Evolutionary conservation across 2,113 vertebrate species (phyloP), one percentile per base, ranked within the genome.

Genomic region (Paralichthys olivaceus): DNA sequence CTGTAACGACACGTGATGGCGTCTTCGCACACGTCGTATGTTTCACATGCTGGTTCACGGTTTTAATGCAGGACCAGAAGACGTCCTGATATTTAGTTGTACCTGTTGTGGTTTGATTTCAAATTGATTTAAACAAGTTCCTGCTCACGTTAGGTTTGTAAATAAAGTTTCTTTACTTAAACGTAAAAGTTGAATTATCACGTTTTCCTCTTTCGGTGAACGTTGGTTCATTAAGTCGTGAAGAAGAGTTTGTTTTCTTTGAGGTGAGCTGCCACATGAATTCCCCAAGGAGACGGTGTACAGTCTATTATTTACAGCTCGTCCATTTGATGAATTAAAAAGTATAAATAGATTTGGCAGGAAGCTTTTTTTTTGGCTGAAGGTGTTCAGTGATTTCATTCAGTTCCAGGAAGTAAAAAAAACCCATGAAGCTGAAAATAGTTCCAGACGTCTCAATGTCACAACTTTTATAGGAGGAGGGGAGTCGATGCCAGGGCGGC

Each of bases 371-470:
- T 29, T 80, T 63, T 87, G 85, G 85, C 78, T 45, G 37, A 37
- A 4, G 51, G 4, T 47, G 45, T 32, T 71, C 53, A 11, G 40
- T 77, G 61, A 80, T 69, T 78, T 80, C 66, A 80, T 65, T 80
- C 66, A 13, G 32, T 85, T 88, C 66, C 83, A 83, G 86, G 86
- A 88, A 88, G 83, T 47, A 13, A 14, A 47, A 79, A 49, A 77
- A 86, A 69, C 0, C 2, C 37, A 15, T 17, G 43, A 73, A 37
- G 60, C 82, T 77, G 22, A 75, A 85, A 80, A 80, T 85, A 83
- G 76, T 63, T 71, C 77, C 80, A 85, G 84, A 86, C 84, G 29
- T 69, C 51, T 88, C 78, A 88, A 88, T 81, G 87, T 84, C 84
- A 85, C 75, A 64, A 72, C 28, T 54, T 85, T 85, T 69, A 84